These are phyloP conservation scores for Trissolcus japonicus DNA, from an alignment of 2,888 invertebrate genomes.

Conservation along the genomic window DNA sequence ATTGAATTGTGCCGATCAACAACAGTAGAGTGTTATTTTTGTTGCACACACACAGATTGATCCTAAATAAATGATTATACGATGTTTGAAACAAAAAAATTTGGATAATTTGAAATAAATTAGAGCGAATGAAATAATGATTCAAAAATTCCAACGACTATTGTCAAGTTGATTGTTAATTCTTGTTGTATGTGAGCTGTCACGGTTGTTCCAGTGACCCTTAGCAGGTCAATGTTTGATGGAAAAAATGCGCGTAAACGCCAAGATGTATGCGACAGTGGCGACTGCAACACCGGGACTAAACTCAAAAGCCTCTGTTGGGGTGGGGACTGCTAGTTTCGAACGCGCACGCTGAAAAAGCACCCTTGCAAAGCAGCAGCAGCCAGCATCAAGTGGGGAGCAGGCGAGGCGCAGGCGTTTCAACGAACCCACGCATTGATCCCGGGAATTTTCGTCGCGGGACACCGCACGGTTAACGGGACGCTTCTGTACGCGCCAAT, in stretches of 20 bases:
- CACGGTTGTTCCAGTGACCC: slow-evolving; percentile 9
- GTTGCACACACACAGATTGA: no score
- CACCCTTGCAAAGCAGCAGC: slow-evolving; percentile 50
- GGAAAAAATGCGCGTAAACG: slow-evolving; percentile 32
- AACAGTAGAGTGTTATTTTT: no score
- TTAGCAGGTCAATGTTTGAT: slow-evolving; percentile 18
- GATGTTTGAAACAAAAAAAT: no score
- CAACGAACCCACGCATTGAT: slow-evolving; percentile 77
- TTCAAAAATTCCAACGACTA: no score
- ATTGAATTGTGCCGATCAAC: no score
- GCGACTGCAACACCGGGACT: slow-evolving; percentile 57
- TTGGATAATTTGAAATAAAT: no score
- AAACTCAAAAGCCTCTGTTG: slow-evolving; percentile 44
- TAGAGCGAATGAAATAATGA: no score
- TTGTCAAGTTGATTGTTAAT: no score
- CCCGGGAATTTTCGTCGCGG: slow-evolving; percentile 71
- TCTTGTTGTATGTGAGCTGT: neutral
- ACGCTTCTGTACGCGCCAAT: slow-evolving; percentile 51
- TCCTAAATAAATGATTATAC: no score
- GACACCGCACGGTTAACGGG: slow-evolving; percentile 59
- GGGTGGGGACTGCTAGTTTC: slow-evolving; percentile 54
- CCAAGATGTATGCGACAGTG: slow-evolving; percentile 42
- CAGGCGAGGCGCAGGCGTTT: slow-evolving; percentile 79
- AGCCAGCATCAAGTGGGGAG: slow-evolving; percentile 56
- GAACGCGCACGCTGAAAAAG: slow-evolving; percentile 55